These are phyloP conservation scores for Echinarachnius parma DNA, from an alignment of 53 echinoderm and acorn worm species.

Conservation along the genomic window DNA sequence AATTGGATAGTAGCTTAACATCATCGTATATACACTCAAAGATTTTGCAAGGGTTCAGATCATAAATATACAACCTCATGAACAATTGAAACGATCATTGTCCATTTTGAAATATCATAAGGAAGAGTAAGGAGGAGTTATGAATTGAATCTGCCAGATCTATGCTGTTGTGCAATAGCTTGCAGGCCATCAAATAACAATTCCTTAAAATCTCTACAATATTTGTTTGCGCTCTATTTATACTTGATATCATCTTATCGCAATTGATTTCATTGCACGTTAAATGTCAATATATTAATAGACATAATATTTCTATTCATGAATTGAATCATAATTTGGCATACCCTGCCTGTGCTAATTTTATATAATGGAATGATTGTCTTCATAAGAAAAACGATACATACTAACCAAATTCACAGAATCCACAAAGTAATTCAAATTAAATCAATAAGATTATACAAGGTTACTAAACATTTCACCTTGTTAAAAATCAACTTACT, in stretches of 20 bases:
- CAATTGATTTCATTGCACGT: slow-evolving; percentile 48
- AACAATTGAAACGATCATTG: slow-evolving; percentile 46
- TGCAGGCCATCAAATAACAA: slow-evolving; percentile 47
- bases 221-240: slow-evolving; percentile 5
- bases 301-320: slow-evolving; percentile 53
- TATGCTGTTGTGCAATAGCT: slow-evolving; percentile 16
- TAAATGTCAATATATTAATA: slow-evolving; percentile 53
- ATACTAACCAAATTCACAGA: slow-evolving; percentile 51
- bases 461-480: slow-evolving; percentile 33
- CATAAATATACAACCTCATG: slow-evolving; percentile 45
- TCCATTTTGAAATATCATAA: slow-evolving; percentile 37
- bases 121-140: slow-evolving; percentile 41
- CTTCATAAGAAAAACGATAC: slow-evolving; percentile 24
- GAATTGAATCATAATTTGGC: slow-evolving; percentile 47
- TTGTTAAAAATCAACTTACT: slow-evolving; percentile 43
- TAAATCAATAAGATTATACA: slow-evolving; percentile 42
- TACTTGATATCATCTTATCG: slow-evolving; percentile 41
- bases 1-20: slow-evolving; percentile 42
- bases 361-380: slow-evolving; percentile 49
- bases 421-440: slow-evolving; percentile 50
- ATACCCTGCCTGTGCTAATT: slow-evolving; percentile 54
- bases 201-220: slow-evolving; percentile 47
- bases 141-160: slow-evolving; percentile 17
- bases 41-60: slow-evolving; percentile 20
- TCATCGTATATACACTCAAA: slow-evolving; percentile 49